A percentile compares a stretch with the other conserved stretches of the same genome.
Conservation (phyloP, 1,140 invertebrate species). For the Pemphigus obesinymphae region DNA sequence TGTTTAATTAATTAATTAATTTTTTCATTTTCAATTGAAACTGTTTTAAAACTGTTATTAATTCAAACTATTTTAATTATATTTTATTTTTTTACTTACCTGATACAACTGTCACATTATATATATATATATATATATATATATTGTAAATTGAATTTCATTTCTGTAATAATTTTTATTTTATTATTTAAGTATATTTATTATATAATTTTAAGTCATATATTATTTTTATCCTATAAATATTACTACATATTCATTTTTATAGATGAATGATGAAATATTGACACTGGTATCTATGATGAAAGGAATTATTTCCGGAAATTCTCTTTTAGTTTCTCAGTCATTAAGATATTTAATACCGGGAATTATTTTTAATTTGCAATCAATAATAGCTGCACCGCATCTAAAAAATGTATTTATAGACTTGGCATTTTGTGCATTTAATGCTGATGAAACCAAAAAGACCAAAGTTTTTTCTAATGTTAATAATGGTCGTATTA, state of each 20-base stretch:
- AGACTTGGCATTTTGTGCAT: conserved; percentile 56
- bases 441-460: conserved; percentile 45
- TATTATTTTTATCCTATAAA: neutral
- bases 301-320: conserved; percentile 59
- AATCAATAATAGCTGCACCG: conserved; percentile 66
- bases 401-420: conserved; percentile 59
- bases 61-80: no score
- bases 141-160: no score
- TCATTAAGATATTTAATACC: conserved; percentile 61
- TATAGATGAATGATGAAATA: conserved; percentile 44
- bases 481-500: conserved; percentile 4
- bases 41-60: no score
- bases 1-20: no score
- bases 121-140: no score
- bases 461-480: neutral
- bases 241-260: conserved; percentile 21
- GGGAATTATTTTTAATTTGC: conserved; percentile 60
- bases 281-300: conserved; percentile 59
- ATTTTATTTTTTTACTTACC: no score
- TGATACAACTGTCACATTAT: no score
- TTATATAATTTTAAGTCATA: no score
- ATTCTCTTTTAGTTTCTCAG: conserved; percentile 59
- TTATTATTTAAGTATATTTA: no score
- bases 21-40: no score
- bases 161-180: no score